Evolutionary conservation across 2,113 vertebrate genomes (phyloP).

Genomic region (Calidris pugnax): DNA sequence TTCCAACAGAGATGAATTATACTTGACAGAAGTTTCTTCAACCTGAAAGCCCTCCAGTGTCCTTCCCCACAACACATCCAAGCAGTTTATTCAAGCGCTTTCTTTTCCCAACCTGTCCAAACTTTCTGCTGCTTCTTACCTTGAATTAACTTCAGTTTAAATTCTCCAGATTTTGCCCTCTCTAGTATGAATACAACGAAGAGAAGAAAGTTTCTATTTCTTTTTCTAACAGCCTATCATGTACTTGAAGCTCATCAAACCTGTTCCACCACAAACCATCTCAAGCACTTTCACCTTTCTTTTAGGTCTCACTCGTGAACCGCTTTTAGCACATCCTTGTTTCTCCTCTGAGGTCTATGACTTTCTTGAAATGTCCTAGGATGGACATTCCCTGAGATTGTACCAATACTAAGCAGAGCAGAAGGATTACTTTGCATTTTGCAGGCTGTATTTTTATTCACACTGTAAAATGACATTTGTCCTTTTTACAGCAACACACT

Average conservation of each 20-base stretch:
- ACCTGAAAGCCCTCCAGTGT: background rate
- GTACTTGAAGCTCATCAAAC: background rate
- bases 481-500: background rate
- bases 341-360: background rate
- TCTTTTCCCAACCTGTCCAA: background rate
- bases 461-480: background rate
- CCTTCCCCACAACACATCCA: background rate
- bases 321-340: background rate
- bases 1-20: fast-evolving
- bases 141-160: background rate
- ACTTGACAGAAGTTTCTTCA: background rate
- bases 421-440: background rate
- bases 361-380: background rate
- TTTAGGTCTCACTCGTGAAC: background rate
- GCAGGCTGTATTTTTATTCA: background rate
- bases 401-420: background rate
- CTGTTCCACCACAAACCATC: background rate
- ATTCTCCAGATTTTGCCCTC: background rate
- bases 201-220: background rate
- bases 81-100: background rate
- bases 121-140: background rate
- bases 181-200: background rate
- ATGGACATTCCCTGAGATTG: background rate
- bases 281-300: background rate
- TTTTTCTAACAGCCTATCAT: background rate